Base-by-base conservation (phyloP, 1,140 invertebrate species). In the Dufourea novaeangliae region DNA sequence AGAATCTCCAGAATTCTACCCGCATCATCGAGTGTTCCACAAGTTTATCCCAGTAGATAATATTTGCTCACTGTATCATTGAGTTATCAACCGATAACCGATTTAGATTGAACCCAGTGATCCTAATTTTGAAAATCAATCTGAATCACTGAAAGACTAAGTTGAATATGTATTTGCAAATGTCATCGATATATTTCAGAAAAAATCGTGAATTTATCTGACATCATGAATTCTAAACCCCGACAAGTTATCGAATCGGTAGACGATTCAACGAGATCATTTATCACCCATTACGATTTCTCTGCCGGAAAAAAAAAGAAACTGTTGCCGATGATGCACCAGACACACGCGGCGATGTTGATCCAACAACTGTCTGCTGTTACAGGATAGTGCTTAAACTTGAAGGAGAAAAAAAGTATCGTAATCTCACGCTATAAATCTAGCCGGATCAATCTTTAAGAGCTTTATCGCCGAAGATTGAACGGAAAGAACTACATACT, bases 391-490 rank as follows among this genome's bases (percentile, higher is more conserved):
- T 25, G 32, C 25, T 68, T 75, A 68, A 68, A 66, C 29, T 7
- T 20, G n/a, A n/a, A n/a, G n/a, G n/a, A n/a, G n/a, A n/a, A n/a
- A 11, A 20, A 10, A 68, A 75, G 68, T 57, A 68, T 41, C 6
- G 17, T 57, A 75, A 75, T 68, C 63, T 46, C 17, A 1, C n/a
- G 52, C 63, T 2, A 37, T 75, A 68, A 75, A 75, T 75, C 22
- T 29, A n/a, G 22, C 22, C 11, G 34, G 22, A 57, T 29, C 39
- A 25, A 32, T 57, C 32, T n/a, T 27, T 57, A 68, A 75, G 63
- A 75, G 52, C 39, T 56, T 75, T 59, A 75, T 68, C 72, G 34
- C 8, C 10, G 17, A 57, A 68, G 72, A 68, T 32, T 34, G 50
- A 44, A 7, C 50, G 37, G 37, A 39, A 34, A 27, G 62, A 44